Evolutionary conservation across 2,888 invertebrate species (phyloP).

Genomic region (Norana najaformis): DNA sequence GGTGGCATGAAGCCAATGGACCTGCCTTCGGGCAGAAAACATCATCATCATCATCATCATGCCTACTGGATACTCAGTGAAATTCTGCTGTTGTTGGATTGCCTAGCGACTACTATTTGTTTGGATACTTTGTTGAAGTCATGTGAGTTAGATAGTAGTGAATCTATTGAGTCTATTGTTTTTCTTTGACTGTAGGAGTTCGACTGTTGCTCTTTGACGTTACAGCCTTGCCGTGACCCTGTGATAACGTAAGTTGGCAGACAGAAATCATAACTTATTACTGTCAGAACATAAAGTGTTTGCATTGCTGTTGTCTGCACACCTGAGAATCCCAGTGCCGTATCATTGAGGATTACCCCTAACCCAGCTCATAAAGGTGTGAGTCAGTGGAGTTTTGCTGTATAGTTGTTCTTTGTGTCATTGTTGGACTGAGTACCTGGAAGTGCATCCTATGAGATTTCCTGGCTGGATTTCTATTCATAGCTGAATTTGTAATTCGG

Average conservation of each 20-base stretch:
- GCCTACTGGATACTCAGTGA: neutral
- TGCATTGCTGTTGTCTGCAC: neutral
- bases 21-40: no score
- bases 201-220: constrained; percentile 93
- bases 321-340: neutral
- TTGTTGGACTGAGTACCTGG: neutral
- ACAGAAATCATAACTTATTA: neutral
- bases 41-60: no score
- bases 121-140: no score
- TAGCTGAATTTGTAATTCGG: neutral
- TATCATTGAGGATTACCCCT: neutral
- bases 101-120: no score
- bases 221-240: constrained; percentile 93
- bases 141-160: no score
- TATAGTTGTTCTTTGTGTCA: neutral
- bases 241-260: constrained; percentile 75
- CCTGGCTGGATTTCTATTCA: neutral
- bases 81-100: neutral
- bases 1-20: no score
- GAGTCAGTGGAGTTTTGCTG: neutral
- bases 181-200: constrained; percentile 71
- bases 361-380: neutral
- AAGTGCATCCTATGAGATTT: neutral
- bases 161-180: neutral
- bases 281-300: neutral